A percentile compares a stretch with the other conserved stretches of the same genome.
phyloP scores from a whole-genome alignment of 2,797 vertebrate genomes.

The Otolemur crassicaudatus region DNA sequence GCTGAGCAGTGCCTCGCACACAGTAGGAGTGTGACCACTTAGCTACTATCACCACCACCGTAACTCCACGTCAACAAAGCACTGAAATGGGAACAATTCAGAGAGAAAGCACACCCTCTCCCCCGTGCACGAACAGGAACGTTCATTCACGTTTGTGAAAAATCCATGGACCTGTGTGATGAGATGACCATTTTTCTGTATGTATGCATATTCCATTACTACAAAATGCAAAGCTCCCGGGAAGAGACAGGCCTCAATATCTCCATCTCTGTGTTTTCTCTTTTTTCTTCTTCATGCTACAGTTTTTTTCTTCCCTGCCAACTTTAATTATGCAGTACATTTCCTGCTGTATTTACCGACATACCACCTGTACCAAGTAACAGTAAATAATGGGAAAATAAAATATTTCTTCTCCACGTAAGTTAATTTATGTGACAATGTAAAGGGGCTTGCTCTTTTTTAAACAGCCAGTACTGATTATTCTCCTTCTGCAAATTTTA shows the following conservation, averaged over 20 bases:
- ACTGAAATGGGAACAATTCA: background rate
- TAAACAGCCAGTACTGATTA: background rate
- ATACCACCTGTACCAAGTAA: background rate
- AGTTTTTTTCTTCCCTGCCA: background rate
- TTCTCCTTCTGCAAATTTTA: background rate
- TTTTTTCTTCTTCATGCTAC: background rate
- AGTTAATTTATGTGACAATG: background rate
- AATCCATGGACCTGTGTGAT: background rate
- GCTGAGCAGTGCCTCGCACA: background rate
- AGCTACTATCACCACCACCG: background rate
- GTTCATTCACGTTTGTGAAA: background rate
- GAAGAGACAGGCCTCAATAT: background rate
- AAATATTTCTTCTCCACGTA: background rate
- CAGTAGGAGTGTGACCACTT: rapidly evolving
- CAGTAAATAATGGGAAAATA: background rate
- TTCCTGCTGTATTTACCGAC: background rate
- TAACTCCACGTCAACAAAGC: too few species aligned
- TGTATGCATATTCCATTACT: rapidly evolving
- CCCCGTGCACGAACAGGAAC: background rate
- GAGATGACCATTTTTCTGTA: rapidly evolving
- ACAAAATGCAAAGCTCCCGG: rapidly evolving
- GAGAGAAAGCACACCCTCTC: background rate
- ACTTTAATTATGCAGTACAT: rapidly evolving
- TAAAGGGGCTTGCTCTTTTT: rapidly evolving
- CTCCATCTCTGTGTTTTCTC: background rate